Evolutionary conservation across 2,797 vertebrate genomes (phyloP), one percentile per base, ranked within the genome.

Genomic region (Typhlichthys eigenmanni): DNA sequence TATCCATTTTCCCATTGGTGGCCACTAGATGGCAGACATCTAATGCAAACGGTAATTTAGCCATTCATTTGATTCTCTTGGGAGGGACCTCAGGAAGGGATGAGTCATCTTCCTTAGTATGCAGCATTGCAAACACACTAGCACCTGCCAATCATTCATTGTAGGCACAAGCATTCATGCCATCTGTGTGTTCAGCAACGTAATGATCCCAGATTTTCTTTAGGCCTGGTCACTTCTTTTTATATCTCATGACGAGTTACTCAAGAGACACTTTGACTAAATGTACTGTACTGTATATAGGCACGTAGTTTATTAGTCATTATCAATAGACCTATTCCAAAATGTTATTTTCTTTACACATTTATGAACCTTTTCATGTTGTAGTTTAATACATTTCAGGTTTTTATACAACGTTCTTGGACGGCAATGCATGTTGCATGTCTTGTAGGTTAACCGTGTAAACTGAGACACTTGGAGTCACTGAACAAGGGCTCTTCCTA

Each of bases 61-160:
- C 63, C 65, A 62, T 78, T 78, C 76, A 63, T 76, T 61, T 72
- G 60, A 63, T 58, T 66, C 75, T 84, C 67, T 55, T 38, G 72
- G 74, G 81, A 80, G 80, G 81, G 48, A 75, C 55, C 71, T 54
- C 69, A 72, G 72, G 66, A 82, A 72, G 66, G 80, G 80, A 88
- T 90, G 90, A 91, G 70, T 89, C 90, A 89, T 82, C 84, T 68
- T 59, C 72, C 78, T 85, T 72, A 72, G 74, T 81, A 84, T 87
- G 77, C 81, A 79, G 64, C 60, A 74, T 78, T 70, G 61, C 57
- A 72, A 81, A 66, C 72, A 66, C 72, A 69, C 56, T 80, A 57
- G 19, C 62, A 72, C 58, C 68, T 72, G 64, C 70, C 80, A 74
- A 69, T 85, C 80, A 78, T 60, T 85, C 61, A 83, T 56, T 68